Base-by-base conservation (phyloP, 1,140 invertebrate genomes). In the Laupala kohalensis region DNA sequence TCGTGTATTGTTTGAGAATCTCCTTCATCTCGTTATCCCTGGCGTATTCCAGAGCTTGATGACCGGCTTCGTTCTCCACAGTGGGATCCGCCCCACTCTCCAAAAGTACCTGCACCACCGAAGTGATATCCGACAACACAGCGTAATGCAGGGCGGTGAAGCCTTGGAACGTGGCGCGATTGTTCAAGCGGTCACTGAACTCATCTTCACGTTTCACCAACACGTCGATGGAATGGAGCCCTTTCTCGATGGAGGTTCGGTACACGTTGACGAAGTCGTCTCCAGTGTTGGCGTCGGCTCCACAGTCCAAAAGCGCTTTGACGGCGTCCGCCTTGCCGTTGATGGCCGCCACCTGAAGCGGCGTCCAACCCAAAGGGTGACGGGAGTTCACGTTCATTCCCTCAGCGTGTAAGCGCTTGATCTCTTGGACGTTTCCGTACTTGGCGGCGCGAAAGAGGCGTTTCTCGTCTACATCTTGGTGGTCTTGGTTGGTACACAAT, bases 61-160 rank as follows among this genome's bases (percentile, higher is more conserved):
- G 87, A 1, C 92, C 93, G 68, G 88, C 84, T 77, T 91, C 89
- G 82, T 93, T 94, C 77, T 90, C 86, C 27, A 86, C 78, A 15
- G 83, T 84, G 23, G 90, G 90, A 84, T 91, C 86, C 23, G 89
- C 89, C 71, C 89, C 90, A 73, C 80, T 81, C 27, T 87, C 84
- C n/a, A 92, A 77, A 65, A 92, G 81, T 28, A 84, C 78, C 75
- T 82, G 79, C 0, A 87, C 84, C 67, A 87, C 86, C 23, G 83
- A 83, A 25, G 83, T 76, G 76, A 89, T 88, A 81, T 95, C 89
- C 13, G 86, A 83, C 29, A 96, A 81, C 64, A 90, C 91, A n/a
- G 94, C 93, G 84, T 97, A 97, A 80, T 96, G 94, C 64, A 97
- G 83, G 65, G 94, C 87, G 69, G 94, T 96, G 80, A 92, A 95